These are phyloP conservation scores for Choreutis nemorana DNA, from an alignment of 2,888 invertebrate genomes.

Conservation along the genomic window DNA sequence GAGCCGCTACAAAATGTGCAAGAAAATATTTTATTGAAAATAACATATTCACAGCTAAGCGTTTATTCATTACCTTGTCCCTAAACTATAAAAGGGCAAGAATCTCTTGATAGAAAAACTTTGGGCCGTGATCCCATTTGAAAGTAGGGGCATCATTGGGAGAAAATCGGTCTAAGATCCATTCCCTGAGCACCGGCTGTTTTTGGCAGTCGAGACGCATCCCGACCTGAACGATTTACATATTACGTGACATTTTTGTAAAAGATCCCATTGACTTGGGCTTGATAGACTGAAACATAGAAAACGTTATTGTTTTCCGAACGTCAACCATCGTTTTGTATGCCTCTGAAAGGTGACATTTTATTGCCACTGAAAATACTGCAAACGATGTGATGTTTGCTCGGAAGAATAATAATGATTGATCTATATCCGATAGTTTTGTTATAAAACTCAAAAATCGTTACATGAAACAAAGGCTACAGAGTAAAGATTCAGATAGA, in stretches of 20 bases:
- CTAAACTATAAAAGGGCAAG: slow-evolving; percentile 14
- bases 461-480: no score
- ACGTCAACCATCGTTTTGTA: slow-evolving; percentile 32
- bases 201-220: slow-evolving; percentile 61
- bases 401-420: no score
- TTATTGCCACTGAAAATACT: slow-evolving; percentile 45
- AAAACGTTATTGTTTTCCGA: slow-evolving; percentile 56
- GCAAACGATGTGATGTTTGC: slow-evolving; percentile 24
- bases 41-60: no score
- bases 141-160: slow-evolving; percentile 46
- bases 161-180: slow-evolving; percentile 46
- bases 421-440: no score
- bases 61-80: no score
- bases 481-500: no score
- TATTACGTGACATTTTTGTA: slow-evolving; percentile 63
- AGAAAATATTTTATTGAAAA: slow-evolving; percentile 2
- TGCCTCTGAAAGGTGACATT: slow-evolving; percentile 36
- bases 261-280: slow-evolving; percentile 53
- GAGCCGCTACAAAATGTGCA: neutral
- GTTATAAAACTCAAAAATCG: no score
- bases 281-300: slow-evolving; percentile 57
- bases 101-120: slow-evolving; percentile 25
- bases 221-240: slow-evolving; percentile 63
- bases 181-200: slow-evolving; percentile 38
- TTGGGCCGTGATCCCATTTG: slow-evolving; percentile 24